A percentile compares a stretch with the other conserved stretches of the same genome.
These are phyloP conservation scores for Phalacrocorax brasilianus DNA, from an alignment of 2,113 vertebrate genomes.

Conservation along the genomic window DNA sequence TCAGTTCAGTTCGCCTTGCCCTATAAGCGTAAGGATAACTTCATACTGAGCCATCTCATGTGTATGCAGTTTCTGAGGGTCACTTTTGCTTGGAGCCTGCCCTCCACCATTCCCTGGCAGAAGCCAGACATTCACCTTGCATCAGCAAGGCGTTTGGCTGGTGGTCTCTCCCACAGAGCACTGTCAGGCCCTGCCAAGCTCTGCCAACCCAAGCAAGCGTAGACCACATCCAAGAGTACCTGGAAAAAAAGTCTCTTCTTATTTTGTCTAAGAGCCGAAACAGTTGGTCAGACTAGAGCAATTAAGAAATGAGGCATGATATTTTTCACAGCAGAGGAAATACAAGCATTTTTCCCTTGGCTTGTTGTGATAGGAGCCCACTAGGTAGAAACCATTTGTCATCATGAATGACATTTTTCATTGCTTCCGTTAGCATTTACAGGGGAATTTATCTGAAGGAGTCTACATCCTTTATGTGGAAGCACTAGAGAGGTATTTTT, in stretches of 20 bases:
- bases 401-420: neutral
- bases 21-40: neutral
- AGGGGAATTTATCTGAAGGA: neutral
- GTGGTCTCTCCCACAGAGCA: neutral
- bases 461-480: neutral
- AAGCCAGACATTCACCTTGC: neutral
- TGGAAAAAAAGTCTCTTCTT: neutral
- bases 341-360: neutral
- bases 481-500: neutral
- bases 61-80: neutral
- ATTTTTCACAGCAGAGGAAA: neutral
- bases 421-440: neutral
- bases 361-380: neutral
- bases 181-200: neutral
- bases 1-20: neutral
- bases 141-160: neutral
- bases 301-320: neutral
- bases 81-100: neutral
- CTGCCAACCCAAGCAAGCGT: neutral
- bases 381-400: neutral
- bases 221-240: neutral
- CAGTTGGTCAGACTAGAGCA: neutral
- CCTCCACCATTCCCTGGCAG: neutral
- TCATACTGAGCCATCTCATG: neutral
- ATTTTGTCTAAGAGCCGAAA: neutral